These are phyloP conservation scores for Scotopteryx bipunctaria DNA, from an alignment of 2,888 invertebrate genomes.

Conservation along the genomic window DNA sequence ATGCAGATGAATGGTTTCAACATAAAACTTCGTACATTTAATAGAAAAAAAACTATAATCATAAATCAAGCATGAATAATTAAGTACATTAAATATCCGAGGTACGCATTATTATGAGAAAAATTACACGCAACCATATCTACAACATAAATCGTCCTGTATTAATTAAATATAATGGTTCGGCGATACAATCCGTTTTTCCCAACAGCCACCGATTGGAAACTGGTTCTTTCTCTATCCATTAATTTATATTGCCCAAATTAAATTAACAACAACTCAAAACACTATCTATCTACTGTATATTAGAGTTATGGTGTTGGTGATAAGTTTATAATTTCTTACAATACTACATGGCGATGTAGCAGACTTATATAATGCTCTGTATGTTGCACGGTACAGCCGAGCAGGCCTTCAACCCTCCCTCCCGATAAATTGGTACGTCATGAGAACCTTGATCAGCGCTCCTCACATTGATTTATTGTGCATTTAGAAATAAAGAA, in stretches of 20 bases:
- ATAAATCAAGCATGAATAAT: constrained; percentile 63
- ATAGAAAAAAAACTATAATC: constrained; percentile 54
- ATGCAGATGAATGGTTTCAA: constrained; percentile 14
- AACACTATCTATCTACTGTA: constrained; percentile 63
- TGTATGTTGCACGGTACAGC: constrained; percentile 16
- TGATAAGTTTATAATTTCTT: constrained; percentile 45
- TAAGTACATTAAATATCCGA: constrained; percentile 49
- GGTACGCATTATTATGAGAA: constrained; percentile 58
- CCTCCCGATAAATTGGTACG: constrained; percentile 22
- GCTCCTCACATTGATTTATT: constrained; percentile 34
- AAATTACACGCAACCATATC: constrained; percentile 64
- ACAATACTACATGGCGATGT: too few relatives aligned
- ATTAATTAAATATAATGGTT: constrained; percentile 75
- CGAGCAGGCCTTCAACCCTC: neutral
- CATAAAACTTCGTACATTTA: constrained; percentile 22
- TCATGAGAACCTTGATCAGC: constrained; percentile 31
- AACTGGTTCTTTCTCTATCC: constrained; percentile 63
- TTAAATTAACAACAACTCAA: constrained; percentile 67
- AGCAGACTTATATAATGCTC: too few relatives aligned
- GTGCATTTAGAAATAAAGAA: constrained; percentile 57
- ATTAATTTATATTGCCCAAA: constrained; percentile 74
- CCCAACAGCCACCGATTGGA: constrained; percentile 57
- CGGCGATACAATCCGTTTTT: constrained; percentile 62
- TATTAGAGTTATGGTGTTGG: constrained; percentile 51
- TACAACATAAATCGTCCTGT: constrained; percentile 66